These are phyloP conservation scores for Calameuta idolon DNA, from an alignment of 2,888 invertebrate species.

Conservation along the genomic window DNA sequence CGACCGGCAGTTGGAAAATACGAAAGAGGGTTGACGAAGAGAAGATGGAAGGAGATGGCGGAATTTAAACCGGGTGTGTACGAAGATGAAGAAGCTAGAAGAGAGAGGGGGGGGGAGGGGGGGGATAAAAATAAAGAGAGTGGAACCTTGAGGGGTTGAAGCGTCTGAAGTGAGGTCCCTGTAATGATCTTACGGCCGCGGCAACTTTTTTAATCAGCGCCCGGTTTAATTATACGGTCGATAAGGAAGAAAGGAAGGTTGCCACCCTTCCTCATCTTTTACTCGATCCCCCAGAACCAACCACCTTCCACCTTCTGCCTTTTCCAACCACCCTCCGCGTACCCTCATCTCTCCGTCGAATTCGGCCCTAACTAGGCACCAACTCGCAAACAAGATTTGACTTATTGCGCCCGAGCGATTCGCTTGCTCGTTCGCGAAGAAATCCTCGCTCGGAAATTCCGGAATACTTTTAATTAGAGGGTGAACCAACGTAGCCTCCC, in stretches of 20 bases:
- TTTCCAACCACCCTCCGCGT: conserved; percentile 12
- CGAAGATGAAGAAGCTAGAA: conserved; percentile 10
- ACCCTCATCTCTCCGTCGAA: conserved; percentile 2
- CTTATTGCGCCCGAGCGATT: conserved; percentile 63
- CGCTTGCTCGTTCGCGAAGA: conserved; percentile 11
- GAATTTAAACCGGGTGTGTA: not conserved
- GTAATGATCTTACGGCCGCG: conserved; percentile 64
- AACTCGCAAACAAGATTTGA: conserved; percentile 64
- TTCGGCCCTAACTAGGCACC: conserved; percentile 54
- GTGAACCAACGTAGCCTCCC: not conserved
- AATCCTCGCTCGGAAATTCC: not conserved
- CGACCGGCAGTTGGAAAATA: not conserved
- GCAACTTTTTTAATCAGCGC: conserved; percentile 67
- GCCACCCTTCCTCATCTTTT: conserved; percentile 32
- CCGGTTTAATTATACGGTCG: conserved; percentile 66
- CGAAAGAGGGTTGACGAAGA: not conserved
- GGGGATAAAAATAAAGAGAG: conserved; percentile 23
- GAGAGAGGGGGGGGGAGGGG: conserved; percentile 25
- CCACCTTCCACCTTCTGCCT: conserved; percentile 34
- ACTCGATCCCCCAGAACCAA: conserved; percentile 33
- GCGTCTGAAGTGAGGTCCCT: conserved; percentile 42
- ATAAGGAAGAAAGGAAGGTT: conserved; percentile 63
- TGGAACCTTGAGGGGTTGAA: conserved; percentile 22
- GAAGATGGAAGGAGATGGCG: not conserved
- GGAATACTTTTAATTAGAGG: conserved; percentile 31